phyloP scores from a whole-genome alignment of 2,797 vertebrate genomes.

The Spinibarbus caldwelli region DNA sequence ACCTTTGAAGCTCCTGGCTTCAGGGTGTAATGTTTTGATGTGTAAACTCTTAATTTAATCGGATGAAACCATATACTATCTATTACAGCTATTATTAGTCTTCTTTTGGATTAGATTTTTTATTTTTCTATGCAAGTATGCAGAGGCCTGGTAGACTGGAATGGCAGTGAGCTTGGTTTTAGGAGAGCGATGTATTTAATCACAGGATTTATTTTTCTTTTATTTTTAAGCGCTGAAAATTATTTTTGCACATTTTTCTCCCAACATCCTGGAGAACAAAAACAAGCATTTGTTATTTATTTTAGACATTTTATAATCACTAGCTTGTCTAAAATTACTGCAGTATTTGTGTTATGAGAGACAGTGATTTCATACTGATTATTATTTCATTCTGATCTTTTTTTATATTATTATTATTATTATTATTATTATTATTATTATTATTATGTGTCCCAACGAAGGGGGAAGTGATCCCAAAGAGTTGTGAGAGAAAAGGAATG shows the following conservation, averaged over 20 bases:
- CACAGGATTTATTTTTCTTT: slow-evolving; percentile 46
- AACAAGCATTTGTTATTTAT: slow-evolving; percentile 53
- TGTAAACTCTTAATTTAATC: slow-evolving; percentile 81
- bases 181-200: slow-evolving; percentile 54
- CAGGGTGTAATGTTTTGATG: slow-evolving; percentile 75
- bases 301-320: slow-evolving; percentile 23
- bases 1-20: slow-evolving; percentile 62
- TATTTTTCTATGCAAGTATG: slow-evolving; percentile 78
- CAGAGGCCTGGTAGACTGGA: slow-evolving; percentile 78
- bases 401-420: no score
- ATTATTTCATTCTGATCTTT: not conserved
- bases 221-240: slow-evolving; percentile 50
- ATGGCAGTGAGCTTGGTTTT: slow-evolving; percentile 60
- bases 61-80: slow-evolving; percentile 76
- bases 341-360: slow-evolving; percentile 41
- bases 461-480: slow-evolving; percentile 1
- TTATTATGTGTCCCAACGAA: slow-evolving; percentile 3
- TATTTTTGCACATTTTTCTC: slow-evolving; percentile 37
- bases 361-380: slow-evolving; percentile 18
- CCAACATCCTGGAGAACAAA: slow-evolving; percentile 34
- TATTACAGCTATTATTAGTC: slow-evolving; percentile 63
- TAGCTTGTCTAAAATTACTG: slow-evolving; percentile 13
- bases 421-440: not conserved
- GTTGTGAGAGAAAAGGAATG: not conserved
- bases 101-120: slow-evolving; percentile 69